phyloP scores from a whole-genome alignment of 1,140 invertebrate genomes.

The Thaumetopoea pityocampa region DNA sequence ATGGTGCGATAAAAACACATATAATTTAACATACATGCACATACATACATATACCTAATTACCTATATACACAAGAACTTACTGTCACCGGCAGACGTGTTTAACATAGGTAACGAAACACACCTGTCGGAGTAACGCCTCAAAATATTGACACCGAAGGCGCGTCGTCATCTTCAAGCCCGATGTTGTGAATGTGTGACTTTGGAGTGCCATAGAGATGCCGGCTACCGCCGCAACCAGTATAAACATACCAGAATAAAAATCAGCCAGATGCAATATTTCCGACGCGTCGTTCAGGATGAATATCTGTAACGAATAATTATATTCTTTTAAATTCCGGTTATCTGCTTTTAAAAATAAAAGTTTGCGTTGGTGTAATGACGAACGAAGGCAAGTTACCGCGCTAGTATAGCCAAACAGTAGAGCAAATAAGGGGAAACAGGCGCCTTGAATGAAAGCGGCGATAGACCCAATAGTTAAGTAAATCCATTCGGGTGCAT shows the following conservation, averaged over 20 bases:
- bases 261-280: slow-evolving; percentile 38
- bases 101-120: background rate
- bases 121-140: slow-evolving; percentile 59
- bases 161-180: slow-evolving; percentile 88
- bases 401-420: slow-evolving; percentile 90
- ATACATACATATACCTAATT: too few species aligned
- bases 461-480: slow-evolving; percentile 84
- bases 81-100: too few species aligned
- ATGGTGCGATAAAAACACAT: too few species aligned
- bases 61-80: background rate
- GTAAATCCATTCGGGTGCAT: slow-evolving; percentile 86
- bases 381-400: slow-evolving; percentile 75
- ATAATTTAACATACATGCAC: too few species aligned
- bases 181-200: slow-evolving; percentile 85
- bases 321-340: too few species aligned
- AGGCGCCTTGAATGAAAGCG: slow-evolving; percentile 83
- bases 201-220: slow-evolving; percentile 81
- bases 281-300: slow-evolving; percentile 20
- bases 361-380: too few species aligned
- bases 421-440: slow-evolving; percentile 88
- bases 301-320: slow-evolving; percentile 41
- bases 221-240: slow-evolving; percentile 72
- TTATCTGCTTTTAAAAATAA: too few species aligned
- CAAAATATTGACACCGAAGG: slow-evolving; percentile 76
- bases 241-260: slow-evolving; percentile 64